These are phyloP conservation scores for Trichacis sp. DNA, from an alignment of 2,888 invertebrate species.

Conservation along the genomic window DNA sequence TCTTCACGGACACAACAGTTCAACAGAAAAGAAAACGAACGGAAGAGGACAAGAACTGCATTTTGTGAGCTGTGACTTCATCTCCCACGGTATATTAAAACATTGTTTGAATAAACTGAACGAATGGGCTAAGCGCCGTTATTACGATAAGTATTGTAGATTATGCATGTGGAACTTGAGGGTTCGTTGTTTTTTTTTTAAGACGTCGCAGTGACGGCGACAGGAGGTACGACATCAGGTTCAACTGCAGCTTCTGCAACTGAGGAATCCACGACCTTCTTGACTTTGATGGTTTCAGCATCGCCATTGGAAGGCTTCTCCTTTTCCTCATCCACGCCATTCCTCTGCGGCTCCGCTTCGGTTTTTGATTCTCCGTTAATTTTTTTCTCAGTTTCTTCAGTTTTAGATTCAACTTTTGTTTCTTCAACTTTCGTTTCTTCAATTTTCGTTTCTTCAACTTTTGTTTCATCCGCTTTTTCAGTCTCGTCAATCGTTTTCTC, in stretches of 20 bases:
- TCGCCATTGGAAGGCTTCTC: conserved; percentile 41
- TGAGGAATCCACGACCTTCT: conserved; percentile 62
- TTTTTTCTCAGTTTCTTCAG: conserved; percentile 51
- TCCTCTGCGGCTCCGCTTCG: conserved; percentile 56
- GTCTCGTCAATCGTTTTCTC: no score
- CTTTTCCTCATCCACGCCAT: conserved; percentile 58
- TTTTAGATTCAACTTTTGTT: conserved; percentile 13
- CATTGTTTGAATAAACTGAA: conserved; percentile 55
- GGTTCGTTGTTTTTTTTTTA: conserved; percentile 58
- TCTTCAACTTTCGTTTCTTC: conserved; percentile 14
- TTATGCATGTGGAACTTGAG: conserved; percentile 59
- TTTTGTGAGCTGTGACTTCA: no score
- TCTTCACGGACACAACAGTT: no score
- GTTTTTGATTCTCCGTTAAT: conserved; percentile 49
- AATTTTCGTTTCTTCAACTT: conserved; percentile 8
- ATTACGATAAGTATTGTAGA: conserved; percentile 61
- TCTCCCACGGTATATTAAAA: conserved; percentile 59
- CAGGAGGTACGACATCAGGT: conserved; percentile 64
- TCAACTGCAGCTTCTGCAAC: conserved; percentile 62
- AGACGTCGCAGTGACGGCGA: conserved; percentile 66
- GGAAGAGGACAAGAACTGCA: conserved; percentile 23
- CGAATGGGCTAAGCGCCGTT: conserved; percentile 48
- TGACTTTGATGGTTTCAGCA: conserved; percentile 62
- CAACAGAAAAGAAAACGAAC: not conserved
- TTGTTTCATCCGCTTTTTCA: conserved; percentile 16